A percentile compares a stretch with the other conserved stretches of the same genome.
phyloP scores from a whole-genome alignment of 1,140 invertebrate species.

The Sweltsa coloradensis region DNA sequence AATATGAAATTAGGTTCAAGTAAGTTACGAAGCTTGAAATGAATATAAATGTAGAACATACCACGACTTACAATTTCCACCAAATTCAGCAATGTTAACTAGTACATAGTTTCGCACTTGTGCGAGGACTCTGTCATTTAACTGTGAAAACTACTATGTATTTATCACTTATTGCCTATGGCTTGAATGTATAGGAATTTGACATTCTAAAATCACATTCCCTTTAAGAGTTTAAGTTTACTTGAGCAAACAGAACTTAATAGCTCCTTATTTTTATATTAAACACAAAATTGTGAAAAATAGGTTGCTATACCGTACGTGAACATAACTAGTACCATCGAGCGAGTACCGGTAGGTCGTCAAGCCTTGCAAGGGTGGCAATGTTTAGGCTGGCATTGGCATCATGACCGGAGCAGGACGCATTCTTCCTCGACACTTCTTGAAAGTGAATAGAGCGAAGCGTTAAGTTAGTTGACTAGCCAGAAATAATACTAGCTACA shows the following conservation, averaged over 20 bases:
- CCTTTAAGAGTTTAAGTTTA: too few species aligned
- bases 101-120: slow-evolving; percentile 7
- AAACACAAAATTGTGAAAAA: slow-evolving; percentile 13
- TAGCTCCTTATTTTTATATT: slow-evolving; percentile 7
- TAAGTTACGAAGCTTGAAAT: too few species aligned
- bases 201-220: too few species aligned
- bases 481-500: too few species aligned
- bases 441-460: slow-evolving; percentile 17
- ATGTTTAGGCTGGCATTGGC: slow-evolving; percentile 16
- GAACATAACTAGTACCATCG: slow-evolving; percentile 15
- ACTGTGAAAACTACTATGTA: slow-evolving; percentile 8
- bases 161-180: background rate
- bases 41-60: too few species aligned
- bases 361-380: slow-evolving; percentile 11
- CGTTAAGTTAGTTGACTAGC: slow-evolving; percentile 13
- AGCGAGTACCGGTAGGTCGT: slow-evolving; percentile 9
- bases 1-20: too few species aligned
- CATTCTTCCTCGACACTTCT: slow-evolving; percentile 13
- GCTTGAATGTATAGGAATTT: background rate
- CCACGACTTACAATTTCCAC: slow-evolving; percentile 4
- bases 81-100: slow-evolving; percentile 14
- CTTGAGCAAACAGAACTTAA: slow-evolving; percentile 7
- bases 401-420: slow-evolving; percentile 14
- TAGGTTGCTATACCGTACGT: slow-evolving; percentile 13
- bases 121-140: slow-evolving; percentile 4